Conservation (phyloP, 2,888 invertebrate genomes). For the Keiferia lycopersicella region DNA sequence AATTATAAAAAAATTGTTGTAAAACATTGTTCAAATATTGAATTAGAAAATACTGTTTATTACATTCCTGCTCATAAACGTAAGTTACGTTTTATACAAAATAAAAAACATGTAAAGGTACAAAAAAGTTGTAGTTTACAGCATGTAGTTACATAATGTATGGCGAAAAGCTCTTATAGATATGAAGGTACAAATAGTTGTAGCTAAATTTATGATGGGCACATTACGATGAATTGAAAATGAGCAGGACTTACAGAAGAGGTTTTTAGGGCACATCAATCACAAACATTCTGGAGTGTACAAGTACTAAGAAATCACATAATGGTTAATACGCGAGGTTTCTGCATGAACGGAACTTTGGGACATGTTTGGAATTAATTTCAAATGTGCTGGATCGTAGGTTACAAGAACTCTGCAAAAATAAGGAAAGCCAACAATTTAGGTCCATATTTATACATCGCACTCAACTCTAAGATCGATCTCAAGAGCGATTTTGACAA, state of each 20-base stretch:
- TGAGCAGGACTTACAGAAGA: neutral
- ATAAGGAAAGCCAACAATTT: neutral
- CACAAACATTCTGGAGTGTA: constrained; percentile 16
- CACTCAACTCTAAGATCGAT: too few species aligned
- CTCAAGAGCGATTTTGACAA: too few species aligned
- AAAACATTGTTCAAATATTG: constrained; percentile 2
- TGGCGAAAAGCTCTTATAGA: too few species aligned
- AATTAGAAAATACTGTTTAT: neutral
- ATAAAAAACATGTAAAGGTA: too few species aligned
- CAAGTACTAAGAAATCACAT: constrained; percentile 24
- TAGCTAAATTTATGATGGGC: too few species aligned
- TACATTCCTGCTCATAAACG: neutral
- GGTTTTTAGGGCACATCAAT: neutral
- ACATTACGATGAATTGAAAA: neutral
- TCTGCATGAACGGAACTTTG: neutral
- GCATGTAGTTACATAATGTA: too few species aligned
- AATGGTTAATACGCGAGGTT: neutral
- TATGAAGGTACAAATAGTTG: too few species aligned
- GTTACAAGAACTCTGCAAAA: neutral
- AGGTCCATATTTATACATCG: too few species aligned
- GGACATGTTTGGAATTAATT: neutral
- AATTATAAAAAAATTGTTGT: neutral
- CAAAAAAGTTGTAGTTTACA: too few species aligned
- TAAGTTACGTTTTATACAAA: too few species aligned
- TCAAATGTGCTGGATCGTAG: neutral